Conservation (phyloP, 2,888 invertebrate species). For the Polyploca ridens region DNA sequence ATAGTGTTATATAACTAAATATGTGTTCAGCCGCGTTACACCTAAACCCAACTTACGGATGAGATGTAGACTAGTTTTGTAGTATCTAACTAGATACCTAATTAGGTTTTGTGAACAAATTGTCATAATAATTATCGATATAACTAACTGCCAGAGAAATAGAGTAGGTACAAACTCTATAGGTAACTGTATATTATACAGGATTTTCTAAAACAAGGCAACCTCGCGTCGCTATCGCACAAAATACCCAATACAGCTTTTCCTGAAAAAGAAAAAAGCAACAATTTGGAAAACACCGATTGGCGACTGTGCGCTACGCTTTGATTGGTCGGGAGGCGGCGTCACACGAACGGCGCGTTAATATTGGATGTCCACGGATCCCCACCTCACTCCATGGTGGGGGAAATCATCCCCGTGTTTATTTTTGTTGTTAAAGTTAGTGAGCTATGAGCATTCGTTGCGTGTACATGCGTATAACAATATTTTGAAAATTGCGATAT, state of each 20-base stretch:
- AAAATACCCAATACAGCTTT: constrained; percentile 58
- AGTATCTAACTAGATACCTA: too few relatives aligned
- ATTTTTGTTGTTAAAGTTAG: constrained; percentile 80
- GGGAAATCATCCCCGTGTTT: constrained; percentile 79
- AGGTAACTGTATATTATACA: background rate
- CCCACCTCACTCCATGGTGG: constrained; percentile 59
- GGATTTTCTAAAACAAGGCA: constrained; percentile 26
- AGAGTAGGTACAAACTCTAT: background rate
- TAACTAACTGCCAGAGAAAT: background rate
- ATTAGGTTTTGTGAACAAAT: background rate
- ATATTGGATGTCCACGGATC: constrained; percentile 55
- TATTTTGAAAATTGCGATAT: constrained; percentile 26
- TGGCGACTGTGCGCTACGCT: constrained; percentile 45
- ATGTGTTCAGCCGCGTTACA: too few relatives aligned
- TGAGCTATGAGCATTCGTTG: constrained; percentile 72
- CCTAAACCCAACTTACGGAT: too few relatives aligned
- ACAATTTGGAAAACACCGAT: constrained; percentile 49
- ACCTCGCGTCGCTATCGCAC: constrained; percentile 52
- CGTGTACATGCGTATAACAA: constrained; percentile 51
- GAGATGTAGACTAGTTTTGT: too few relatives aligned
- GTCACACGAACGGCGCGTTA: constrained; percentile 30
- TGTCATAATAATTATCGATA: too few relatives aligned
- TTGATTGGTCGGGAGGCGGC: constrained; percentile 72
- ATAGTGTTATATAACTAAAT: too few relatives aligned
- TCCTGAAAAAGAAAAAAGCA: constrained; percentile 62